Conservation (phyloP, 1,140 invertebrate species). For the Meloidogyne floridensis region DNA sequence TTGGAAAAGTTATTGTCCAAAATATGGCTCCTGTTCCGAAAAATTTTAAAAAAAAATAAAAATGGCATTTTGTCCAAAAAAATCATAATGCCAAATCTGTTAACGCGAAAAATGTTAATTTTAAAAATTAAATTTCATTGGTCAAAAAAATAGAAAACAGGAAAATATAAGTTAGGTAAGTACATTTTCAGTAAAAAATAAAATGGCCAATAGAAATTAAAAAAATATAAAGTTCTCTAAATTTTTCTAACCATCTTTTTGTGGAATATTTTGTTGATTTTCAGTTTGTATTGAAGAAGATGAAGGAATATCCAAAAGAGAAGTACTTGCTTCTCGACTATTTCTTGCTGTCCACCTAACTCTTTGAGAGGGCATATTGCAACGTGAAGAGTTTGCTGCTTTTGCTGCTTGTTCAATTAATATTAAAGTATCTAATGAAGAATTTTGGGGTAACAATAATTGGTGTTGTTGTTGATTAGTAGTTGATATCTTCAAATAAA, state of each 20-base stretch:
- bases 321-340: neutral
- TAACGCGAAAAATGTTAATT: neutral
- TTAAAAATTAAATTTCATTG: no score
- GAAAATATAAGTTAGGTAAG: no score
- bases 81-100: neutral
- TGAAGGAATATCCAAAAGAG: slow-evolving; percentile 24
- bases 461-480: neutral
- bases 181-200: no score
- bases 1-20: no score
- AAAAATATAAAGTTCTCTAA: neutral
- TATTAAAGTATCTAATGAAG: slow-evolving; percentile 13
- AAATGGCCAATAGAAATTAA: neutral
- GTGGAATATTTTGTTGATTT: neutral
- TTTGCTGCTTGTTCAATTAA: slow-evolving; percentile 29
- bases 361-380: neutral
- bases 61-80: neutral
- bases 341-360: slow-evolving; percentile 10
- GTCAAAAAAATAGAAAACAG: no score
- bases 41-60: no score
- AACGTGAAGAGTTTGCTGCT: slow-evolving; percentile 21
- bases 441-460: neutral
- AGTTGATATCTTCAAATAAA: neutral
- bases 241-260: neutral
- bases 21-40: no score
- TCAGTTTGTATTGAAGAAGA: neutral